Conservation (phyloP, 2,888 invertebrate species). For the Platycheirus albimanus region DNA sequence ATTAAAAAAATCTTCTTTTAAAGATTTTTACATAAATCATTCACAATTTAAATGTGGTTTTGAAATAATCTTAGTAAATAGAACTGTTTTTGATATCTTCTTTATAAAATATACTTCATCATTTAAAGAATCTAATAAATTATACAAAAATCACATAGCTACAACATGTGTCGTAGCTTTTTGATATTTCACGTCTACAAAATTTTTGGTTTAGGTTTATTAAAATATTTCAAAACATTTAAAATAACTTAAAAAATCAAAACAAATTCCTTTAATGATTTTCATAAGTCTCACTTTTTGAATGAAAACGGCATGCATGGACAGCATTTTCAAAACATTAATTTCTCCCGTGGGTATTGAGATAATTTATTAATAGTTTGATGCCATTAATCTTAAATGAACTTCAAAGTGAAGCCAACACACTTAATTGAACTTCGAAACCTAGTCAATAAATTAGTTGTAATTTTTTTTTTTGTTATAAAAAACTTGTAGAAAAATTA, state of each 20-base stretch:
- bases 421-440: slow-evolving; percentile 35
- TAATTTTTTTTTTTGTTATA: slow-evolving; percentile 1
- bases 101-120: slow-evolving; percentile 30
- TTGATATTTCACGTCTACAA: no score
- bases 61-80: slow-evolving; percentile 10
- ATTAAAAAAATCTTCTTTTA: slow-evolving; percentile 3
- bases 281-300: not conserved
- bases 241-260: not conserved
- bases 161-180: no score
- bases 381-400: slow-evolving; percentile 31
- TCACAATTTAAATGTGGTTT: not conserved
- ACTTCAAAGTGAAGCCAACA: slow-evolving; percentile 34
- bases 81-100: slow-evolving; percentile 37
- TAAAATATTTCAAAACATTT: slow-evolving; percentile 17
- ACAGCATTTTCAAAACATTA: slow-evolving; percentile 13
- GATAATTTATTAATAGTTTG: slow-evolving; percentile 66
- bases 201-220: no score
- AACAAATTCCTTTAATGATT: slow-evolving; percentile 2
- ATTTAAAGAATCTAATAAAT: slow-evolving; percentile 46
- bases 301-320: no score
- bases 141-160: not conserved
- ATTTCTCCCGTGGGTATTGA: slow-evolving; percentile 18
- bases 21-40: slow-evolving; percentile 8
- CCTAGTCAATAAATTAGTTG: slow-evolving; percentile 35
- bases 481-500: slow-evolving; percentile 64